These are phyloP conservation scores for Zosterops japonicus DNA, from an alignment of 2,113 vertebrate species.

Conservation along the genomic window DNA sequence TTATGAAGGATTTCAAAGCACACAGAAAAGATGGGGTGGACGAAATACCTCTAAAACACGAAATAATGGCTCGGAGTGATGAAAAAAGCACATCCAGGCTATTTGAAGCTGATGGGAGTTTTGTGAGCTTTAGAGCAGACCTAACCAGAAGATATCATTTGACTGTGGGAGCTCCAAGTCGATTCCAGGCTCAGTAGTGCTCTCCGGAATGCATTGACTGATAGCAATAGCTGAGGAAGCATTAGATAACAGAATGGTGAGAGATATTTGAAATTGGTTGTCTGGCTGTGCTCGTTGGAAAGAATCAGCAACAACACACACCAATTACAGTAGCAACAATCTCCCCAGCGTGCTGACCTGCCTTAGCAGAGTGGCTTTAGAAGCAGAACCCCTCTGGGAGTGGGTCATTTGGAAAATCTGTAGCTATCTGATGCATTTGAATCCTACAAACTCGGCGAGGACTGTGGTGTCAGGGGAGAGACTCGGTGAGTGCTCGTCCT, in stretches of 20 bases:
- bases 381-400: background rate
- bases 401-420: background rate
- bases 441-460: background rate
- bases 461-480: background rate
- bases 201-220: background rate
- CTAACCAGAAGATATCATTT: background rate
- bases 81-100: background rate
- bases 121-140: background rate
- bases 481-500: background rate
- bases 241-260: constrained; percentile 34
- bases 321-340: background rate
- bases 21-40: background rate
- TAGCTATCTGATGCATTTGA: background rate
- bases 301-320: background rate
- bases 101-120: background rate
- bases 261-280: constrained; percentile 25
- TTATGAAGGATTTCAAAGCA: background rate
- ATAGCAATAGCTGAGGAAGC: constrained; percentile 5
- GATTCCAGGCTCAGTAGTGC: background rate
- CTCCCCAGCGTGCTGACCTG: rapidly evolving
- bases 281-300: background rate
- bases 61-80: background rate
- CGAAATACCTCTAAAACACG: background rate
- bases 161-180: background rate
- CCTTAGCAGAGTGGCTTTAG: background rate